Conservation (phyloP, 2,797 vertebrate genomes). For the Dicrostonyx torquatus region DNA sequence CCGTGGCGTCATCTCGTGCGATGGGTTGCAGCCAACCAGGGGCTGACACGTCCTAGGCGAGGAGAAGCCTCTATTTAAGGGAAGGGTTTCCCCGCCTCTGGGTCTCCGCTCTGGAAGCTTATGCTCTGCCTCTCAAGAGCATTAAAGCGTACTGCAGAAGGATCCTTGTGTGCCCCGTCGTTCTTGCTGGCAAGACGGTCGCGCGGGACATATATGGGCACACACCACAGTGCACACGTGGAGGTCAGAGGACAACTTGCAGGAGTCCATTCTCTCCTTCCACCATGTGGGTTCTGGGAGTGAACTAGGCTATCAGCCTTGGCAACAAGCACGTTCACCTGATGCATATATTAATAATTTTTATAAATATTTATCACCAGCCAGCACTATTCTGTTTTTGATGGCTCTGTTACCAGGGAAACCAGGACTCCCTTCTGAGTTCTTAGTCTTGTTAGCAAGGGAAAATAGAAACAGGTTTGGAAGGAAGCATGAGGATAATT, state of each 20-base stretch:
- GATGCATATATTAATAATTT: not conserved
- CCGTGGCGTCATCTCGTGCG: too few relatives aligned
- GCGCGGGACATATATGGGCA: too few relatives aligned
- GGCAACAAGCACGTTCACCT: not conserved
- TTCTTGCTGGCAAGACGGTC: too few relatives aligned
- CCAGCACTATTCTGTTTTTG: not conserved
- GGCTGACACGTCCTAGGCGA: too few relatives aligned
- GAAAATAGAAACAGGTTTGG: not conserved
- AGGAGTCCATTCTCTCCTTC: not conserved
- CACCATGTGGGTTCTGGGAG: not conserved
- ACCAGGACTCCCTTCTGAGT: not conserved
- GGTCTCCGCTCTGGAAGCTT: too few relatives aligned
- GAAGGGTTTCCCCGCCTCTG: too few relatives aligned
- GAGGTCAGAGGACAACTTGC: not conserved
- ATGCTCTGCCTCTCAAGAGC: too few relatives aligned
- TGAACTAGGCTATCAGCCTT: not conserved
- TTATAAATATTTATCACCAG: not conserved
- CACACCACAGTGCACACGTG: not conserved
- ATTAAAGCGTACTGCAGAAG: too few relatives aligned
- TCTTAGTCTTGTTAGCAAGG: not conserved
- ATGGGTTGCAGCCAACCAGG: too few relatives aligned
- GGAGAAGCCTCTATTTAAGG: too few relatives aligned
- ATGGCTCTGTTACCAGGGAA: not conserved
- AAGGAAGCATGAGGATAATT: not conserved
- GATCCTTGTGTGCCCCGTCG: too few relatives aligned